Percentiles rank a stretch among this genome's conserved stretches.
phyloP scores from a whole-genome alignment of 2,113 vertebrate species.

The Platysteira castanea region DNA sequence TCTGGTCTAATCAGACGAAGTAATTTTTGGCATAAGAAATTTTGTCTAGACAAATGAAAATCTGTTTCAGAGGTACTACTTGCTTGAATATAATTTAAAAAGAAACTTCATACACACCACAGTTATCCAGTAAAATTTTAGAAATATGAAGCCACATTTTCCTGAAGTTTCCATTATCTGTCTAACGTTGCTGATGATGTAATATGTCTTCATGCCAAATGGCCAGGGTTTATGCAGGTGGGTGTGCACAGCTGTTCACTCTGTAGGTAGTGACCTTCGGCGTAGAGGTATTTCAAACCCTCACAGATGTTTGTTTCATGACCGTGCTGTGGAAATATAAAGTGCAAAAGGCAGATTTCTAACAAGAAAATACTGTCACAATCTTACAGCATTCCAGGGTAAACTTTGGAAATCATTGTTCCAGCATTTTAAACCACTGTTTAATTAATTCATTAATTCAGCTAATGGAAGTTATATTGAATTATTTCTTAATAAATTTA shows the following conservation, averaged over 20 bases:
- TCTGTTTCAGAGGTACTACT: not conserved
- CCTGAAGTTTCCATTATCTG: not conserved
- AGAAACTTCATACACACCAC: not conserved
- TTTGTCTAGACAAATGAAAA: not conserved
- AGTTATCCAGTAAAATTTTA: not conserved
- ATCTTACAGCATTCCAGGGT: rapidly evolving
- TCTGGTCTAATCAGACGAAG: not conserved
- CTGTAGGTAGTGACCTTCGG: not conserved
- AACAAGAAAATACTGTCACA: not conserved
- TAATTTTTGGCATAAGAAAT: not conserved
- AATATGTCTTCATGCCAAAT: not conserved
- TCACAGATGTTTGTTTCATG: not conserved
- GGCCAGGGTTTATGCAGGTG: not conserved
- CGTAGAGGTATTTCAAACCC: rapidly evolving
- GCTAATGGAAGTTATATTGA: not conserved
- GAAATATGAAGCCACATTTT: not conserved
- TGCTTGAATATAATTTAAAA: not conserved
- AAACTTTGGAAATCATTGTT: not conserved
- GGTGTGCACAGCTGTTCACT: not conserved
- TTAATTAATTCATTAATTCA: not conserved
- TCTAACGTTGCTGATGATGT: not conserved
- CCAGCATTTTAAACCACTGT: not conserved
- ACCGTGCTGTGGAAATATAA: not conserved
- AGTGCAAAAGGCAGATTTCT: not conserved
- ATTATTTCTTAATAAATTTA: not conserved